Evolutionary conservation across 1,140 invertebrate species (phyloP).

Genomic region (Calosoma granatense): DNA sequence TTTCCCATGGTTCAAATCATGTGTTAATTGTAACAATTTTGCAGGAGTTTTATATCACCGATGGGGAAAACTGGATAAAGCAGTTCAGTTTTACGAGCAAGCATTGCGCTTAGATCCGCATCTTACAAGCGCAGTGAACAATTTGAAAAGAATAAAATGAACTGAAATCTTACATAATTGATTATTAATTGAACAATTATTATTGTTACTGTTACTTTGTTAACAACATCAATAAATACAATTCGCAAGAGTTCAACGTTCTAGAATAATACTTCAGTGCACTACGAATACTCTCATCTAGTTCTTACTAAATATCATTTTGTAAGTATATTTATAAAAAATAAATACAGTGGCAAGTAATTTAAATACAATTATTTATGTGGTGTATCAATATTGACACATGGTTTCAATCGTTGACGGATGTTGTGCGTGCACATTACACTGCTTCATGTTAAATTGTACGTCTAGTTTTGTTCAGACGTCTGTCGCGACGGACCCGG

Average conservation of each 20-base stretch:
- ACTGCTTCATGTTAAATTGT: not conserved
- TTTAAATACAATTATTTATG: constrained; percentile 1
- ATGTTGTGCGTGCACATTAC: no score
- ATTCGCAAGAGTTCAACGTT: not conserved
- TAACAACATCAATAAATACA: not conserved
- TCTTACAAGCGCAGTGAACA: constrained; percentile 51
- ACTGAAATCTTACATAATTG: constrained; percentile 1
- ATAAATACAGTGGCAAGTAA: constrained; percentile 8
- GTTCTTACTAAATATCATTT: not conserved
- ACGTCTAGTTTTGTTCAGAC: not conserved
- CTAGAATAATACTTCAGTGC: not conserved
- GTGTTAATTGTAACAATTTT: constrained; percentile 24
- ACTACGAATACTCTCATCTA: not conserved
- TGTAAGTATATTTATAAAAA: constrained; percentile 2
- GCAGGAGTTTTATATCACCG: constrained; percentile 86
- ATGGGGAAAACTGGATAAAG: constrained; percentile 70
- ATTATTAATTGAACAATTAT: constrained; percentile 1
- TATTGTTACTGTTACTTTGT: not conserved
- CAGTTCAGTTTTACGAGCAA: constrained; percentile 62
- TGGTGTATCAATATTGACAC: not conserved
- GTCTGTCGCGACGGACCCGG: not conserved
- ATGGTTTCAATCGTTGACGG: not conserved
- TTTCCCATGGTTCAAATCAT: not conserved
- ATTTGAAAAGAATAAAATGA: constrained; percentile 43
- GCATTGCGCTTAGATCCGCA: constrained; percentile 63